phyloP scores from a whole-genome alignment of 2,888 invertebrate genomes.

The Slavum lentiscoides region DNA sequence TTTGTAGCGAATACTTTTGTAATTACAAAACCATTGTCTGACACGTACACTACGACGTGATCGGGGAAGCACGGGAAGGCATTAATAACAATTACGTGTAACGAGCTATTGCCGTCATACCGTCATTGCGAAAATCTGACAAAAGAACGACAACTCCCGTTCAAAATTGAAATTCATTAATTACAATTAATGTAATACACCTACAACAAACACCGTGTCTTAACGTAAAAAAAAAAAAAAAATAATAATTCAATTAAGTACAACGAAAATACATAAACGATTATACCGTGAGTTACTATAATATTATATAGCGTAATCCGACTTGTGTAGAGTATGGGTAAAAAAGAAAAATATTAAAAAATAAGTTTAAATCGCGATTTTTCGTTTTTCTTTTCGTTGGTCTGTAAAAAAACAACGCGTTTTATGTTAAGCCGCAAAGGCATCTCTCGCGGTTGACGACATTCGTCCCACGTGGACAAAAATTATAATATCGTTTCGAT shows the following conservation, averaged over 20 bases:
- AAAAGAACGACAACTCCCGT: constrained; percentile 23
- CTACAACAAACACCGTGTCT: not conserved
- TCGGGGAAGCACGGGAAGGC: constrained; percentile 10
- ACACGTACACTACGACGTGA: not conserved
- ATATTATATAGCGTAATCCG: too few relatives aligned
- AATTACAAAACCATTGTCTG: constrained; percentile 29
- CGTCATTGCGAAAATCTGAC: not conserved
- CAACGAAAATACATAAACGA: too few relatives aligned
- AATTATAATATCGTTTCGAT: too few relatives aligned
- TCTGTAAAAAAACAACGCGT: too few relatives aligned
- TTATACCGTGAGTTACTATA: too few relatives aligned
- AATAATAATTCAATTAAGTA: not conserved
- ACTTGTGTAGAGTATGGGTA: too few relatives aligned
- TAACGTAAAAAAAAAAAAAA: not conserved
- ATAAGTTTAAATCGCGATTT: too few relatives aligned
- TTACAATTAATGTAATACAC: constrained; percentile 13
- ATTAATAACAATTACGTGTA: constrained; percentile 44
- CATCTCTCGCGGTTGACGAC: too few relatives aligned
- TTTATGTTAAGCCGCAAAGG: too few relatives aligned
- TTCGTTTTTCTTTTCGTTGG: too few relatives aligned
- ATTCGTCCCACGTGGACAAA: too few relatives aligned
- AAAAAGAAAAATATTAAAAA: too few relatives aligned
- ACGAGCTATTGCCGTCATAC: constrained; percentile 27
- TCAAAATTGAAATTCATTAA: constrained; percentile 18
- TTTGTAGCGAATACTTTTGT: not conserved